Evolutionary conservation across 2,113 vertebrate genomes (phyloP), one percentile per base, ranked within the genome.

Genomic region (Calypte anna): DNA sequence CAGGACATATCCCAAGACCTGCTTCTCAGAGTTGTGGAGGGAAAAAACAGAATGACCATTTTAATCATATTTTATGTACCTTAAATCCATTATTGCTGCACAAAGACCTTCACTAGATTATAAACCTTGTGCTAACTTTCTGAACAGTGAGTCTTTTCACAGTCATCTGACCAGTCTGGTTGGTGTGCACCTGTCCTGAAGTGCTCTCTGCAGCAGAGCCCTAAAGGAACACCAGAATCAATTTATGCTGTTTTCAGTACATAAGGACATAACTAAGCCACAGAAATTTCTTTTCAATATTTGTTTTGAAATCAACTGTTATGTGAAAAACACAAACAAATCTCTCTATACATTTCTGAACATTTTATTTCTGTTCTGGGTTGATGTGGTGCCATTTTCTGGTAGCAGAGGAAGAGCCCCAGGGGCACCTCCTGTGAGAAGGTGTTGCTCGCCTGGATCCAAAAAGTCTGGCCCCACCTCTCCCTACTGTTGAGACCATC

Each of bases 271-370:
- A 63, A 62, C 2, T 54, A 53, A 88, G 6, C 3, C 43, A 66
- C 67, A 2, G 4, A 63, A 38, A 7, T 72, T 67, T n/a, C 3
- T 55, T 72, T 51, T 43, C 19, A 40, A 67, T 46, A 30, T 44
- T 73, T 10, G 1, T 27, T 69, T 31, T 19, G 13, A 70, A 86
- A 61, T 61, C 6, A 81, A 48, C 5, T 0, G 1, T 44, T 61
- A 22, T 4, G 3, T n/a, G 27, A n/a, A 63, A 67, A 31, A 81
- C 55, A 36, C 3, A 51, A 67, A 7, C 2, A 9, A 62, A 90
- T 21, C 0, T 1, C 1, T 54, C 23, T 12, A 5, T 53, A 31
- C 0, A 16, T 63, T 44, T 66, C 55, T 51, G 2, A 92, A n/a
- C 0, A n/a, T 61, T 53, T 70, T 64, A 62, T 70, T 68, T 40